Base-by-base conservation (phyloP, 1,140 invertebrate genomes). In the Formica exsecta region DNA sequence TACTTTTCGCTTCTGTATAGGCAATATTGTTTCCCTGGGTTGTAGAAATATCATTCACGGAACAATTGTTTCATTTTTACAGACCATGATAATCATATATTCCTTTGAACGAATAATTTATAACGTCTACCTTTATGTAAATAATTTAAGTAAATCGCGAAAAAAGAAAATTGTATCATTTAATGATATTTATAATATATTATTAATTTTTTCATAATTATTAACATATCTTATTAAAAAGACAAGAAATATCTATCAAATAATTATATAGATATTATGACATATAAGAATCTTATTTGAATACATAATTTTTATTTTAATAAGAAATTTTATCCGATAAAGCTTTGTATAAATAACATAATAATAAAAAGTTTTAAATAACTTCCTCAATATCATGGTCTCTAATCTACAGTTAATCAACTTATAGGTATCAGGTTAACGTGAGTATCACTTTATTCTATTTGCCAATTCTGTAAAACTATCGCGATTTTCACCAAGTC, bases 381-480 rank as follows among this genome's bases (percentile, higher is more conserved):
- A n/a, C 54, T 32, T 11, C 13, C n/a, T 8, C 9, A 36, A 48
- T 74, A 61, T 41, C 16, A 44, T 16, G 29, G 16, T 73, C 48
- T 73, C 36, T 59, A 32, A 22, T 19, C 13, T n/a, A 36, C 25
- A 41, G 65, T 74, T 83, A 83, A 61, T 83, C 54, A 38, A 62
- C 38, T 29, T 83, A 3, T 32, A 25, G 44, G 38, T 41, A 54
- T 32, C 48, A n/a, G 7, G 9, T 0, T 44, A 22, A 76, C 9
- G 25, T 32, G 11, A 36, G 16, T 13, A 73, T 44, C 36, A 16
- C 16, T 19, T 51, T 36, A 75, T n/a, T 19, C 29, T 25, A 29
- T 16, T 25, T 68, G 13, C 9, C 65, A 62, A 73, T 57, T 74
- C 29, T 1, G 38, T 48, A 73, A 74, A 83, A 83, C 79, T 48